These are phyloP conservation scores for Cephalotes varians DNA, from an alignment of 2,888 invertebrate species.

Conservation along the genomic window DNA sequence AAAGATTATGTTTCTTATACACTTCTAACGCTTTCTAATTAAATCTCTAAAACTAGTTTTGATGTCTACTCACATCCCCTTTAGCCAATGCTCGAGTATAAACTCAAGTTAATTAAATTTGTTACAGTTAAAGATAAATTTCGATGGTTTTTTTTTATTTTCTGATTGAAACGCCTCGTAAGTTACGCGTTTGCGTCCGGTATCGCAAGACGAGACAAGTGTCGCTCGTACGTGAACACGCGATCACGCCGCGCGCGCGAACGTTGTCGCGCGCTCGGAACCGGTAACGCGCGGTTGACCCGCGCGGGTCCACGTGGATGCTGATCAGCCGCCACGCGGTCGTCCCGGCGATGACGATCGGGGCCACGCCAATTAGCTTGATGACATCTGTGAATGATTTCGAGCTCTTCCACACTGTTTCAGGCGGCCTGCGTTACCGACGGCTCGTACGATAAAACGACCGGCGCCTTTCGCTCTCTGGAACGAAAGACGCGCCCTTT, in stretches of 20 bases:
- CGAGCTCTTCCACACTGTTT: conserved; percentile 72
- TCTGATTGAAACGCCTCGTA: background rate
- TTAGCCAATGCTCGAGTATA: background rate
- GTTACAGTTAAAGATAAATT: background rate
- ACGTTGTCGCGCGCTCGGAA: background rate
- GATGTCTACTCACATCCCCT: background rate
- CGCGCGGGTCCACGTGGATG: conserved; percentile 33
- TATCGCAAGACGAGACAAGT: background rate
- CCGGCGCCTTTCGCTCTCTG: conserved; percentile 61
- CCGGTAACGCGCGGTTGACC: conserved; percentile 8
- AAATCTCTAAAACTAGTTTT: background rate
- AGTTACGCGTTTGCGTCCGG: background rate
- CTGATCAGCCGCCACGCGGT: conserved; percentile 33
- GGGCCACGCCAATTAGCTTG: conserved; percentile 66
- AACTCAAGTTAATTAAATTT: background rate
- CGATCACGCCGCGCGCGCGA: background rate
- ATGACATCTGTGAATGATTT: conserved; percentile 77
- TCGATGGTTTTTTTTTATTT: background rate
- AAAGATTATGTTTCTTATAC: background rate
- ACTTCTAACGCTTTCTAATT: background rate
- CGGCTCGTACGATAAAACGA: conserved; percentile 72
- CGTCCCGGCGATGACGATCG: conserved; percentile 31
- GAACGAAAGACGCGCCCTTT: conserved; percentile 66
- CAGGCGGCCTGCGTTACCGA: conserved; percentile 68
- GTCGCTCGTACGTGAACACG: background rate